Conservation (phyloP, 2,888 invertebrate genomes). For the Euphydryas editha region DNA sequence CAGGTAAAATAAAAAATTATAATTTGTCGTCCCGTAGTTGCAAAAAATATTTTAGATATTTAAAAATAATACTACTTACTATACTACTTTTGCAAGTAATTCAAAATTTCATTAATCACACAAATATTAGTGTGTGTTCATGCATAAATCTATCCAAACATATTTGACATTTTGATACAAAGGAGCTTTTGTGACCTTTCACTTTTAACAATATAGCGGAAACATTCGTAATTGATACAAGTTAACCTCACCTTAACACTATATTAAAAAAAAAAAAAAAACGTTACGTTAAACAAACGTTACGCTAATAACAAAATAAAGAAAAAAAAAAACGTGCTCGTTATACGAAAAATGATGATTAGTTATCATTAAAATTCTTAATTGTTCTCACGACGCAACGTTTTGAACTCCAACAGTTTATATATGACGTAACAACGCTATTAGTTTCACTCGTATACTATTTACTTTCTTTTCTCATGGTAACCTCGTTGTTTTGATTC, state of each 20-base stretch:
- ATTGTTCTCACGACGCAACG: background rate
- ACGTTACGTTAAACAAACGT: background rate
- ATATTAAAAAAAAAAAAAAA: no score
- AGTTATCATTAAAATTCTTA: background rate
- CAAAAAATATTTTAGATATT: no score
- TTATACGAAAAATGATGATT: background rate
- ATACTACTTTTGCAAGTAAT: no score
- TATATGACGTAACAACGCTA: background rate
- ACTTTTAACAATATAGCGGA: background rate
- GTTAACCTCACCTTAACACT: background rate
- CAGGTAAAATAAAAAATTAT: no score
- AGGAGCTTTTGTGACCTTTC: background rate
- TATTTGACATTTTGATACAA: background rate
- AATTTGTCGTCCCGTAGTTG: no score
- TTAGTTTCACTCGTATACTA: background rate
- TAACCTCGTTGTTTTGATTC: background rate
- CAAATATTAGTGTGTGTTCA: background rate
- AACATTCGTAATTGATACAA: background rate
- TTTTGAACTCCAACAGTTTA: background rate
- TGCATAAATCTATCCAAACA: background rate
- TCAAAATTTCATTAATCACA: no score
- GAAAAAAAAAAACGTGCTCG: background rate
- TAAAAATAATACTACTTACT: no score
- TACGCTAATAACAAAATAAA: background rate
- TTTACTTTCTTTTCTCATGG: constrained; percentile 7